These are phyloP conservation scores for Oscheius sp. DNA, from an alignment of 2,888 invertebrate species.

Conservation along the genomic window DNA sequence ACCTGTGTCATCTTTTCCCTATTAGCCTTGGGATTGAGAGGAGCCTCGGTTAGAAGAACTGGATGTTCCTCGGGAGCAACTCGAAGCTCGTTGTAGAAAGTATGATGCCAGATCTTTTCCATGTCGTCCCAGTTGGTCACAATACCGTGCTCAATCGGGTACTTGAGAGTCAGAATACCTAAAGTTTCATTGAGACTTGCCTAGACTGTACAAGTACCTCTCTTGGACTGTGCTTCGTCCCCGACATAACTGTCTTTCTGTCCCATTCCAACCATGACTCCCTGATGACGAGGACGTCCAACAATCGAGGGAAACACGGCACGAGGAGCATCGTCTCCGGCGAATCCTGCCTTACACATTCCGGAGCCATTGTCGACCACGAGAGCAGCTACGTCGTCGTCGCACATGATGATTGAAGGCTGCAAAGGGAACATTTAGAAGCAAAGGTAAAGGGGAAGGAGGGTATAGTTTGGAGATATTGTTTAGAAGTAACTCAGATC, in stretches of 20 bases:
- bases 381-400: conserved; percentile 65
- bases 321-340: conserved; percentile 82
- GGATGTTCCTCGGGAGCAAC: conserved; percentile 95
- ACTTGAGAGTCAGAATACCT: conserved; percentile 87
- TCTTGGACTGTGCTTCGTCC: conserved; percentile 69
- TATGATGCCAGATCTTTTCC: conserved; percentile 99
- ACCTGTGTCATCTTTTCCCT: conserved; percentile 88
- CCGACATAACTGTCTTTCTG: conserved; percentile 74
- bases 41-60: conserved; percentile 90
- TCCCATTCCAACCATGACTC: conserved; percentile 76
- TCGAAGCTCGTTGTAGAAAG: conserved; percentile 95
- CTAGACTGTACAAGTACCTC: background rate
- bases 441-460: background rate
- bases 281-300: conserved; percentile 80
- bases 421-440: background rate
- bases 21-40: conserved; percentile 92
- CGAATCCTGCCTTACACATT: conserved; percentile 83
- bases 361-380: conserved; percentile 72
- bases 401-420: conserved; percentile 48
- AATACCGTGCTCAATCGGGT: conserved; percentile 94
- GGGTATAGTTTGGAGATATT: background rate
- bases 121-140: conserved; percentile 98
- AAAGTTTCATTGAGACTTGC: conserved; percentile 50
- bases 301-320: conserved; percentile 85
- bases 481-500: no score